Evolutionary conservation across 2,113 vertebrate genomes (phyloP).

Genomic region (Haliaeetus leucogaster): DNA sequence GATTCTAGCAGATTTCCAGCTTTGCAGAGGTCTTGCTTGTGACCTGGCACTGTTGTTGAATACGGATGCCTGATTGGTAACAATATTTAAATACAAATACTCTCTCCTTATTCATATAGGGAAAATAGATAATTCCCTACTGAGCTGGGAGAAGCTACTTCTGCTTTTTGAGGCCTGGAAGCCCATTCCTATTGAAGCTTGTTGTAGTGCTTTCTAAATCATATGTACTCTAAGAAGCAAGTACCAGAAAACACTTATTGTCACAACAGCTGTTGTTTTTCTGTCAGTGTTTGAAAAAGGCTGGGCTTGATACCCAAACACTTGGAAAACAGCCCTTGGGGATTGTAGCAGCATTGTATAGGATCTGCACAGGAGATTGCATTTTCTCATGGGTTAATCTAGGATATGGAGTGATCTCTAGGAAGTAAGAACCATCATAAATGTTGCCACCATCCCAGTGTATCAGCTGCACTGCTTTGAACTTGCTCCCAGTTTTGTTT

Average conservation of each 20-base stretch:
- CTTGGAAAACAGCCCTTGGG: neutral
- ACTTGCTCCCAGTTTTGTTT: no score
- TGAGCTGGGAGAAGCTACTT: neutral
- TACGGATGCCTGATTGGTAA: neutral
- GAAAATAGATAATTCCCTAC: neutral
- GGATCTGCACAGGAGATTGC: neutral
- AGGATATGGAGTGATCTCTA: neutral
- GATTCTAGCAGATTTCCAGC: neutral
- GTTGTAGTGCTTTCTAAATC: neutral
- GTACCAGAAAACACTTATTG: neutral
- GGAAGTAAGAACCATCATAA: neutral
- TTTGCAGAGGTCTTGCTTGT: neutral
- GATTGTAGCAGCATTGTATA: neutral
- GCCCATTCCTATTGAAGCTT: neutral
- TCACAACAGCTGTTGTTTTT: neutral
- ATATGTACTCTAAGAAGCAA: neutral
- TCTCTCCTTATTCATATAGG: neutral
- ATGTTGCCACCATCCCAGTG: neutral
- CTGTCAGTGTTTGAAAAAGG: neutral
- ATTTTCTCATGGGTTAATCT: neutral
- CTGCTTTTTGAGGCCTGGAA: neutral
- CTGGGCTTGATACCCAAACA: neutral
- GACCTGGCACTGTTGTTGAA: neutral
- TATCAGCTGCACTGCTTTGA: neutral
- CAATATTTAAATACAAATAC: neutral